Base-by-base conservation (phyloP, 1,140 invertebrate genomes). In the Cotesia glomerata region DNA sequence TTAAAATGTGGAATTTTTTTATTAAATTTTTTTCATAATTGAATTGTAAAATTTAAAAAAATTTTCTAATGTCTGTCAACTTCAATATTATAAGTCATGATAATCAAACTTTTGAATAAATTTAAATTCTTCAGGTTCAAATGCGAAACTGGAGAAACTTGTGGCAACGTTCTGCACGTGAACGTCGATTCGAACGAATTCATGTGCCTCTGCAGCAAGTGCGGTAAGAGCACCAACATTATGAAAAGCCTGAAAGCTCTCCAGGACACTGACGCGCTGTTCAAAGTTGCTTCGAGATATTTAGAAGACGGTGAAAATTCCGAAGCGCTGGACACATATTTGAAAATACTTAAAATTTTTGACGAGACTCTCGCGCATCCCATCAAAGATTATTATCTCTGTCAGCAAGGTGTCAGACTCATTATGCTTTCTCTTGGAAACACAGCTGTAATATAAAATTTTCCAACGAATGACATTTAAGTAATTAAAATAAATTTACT, bases 361-460 rank as follows among this genome's bases (percentile, higher is more conserved):
- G 92, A 95, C 67, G 87, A 91, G 58, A 91, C 90, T 7, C 79
- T 96, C 13, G 89, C 90, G 11, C 90, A 93, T 8, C 95, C 95
- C 0, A 95, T 94, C 76, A 90, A 88, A 79, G 94, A 95, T 77
- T 95, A 93, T 81, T 93, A 94, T 81, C 86, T 94, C 54, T 95
- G 93, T 78, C 94, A 96, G 74, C 93, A 96, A 86, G 91, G 92
- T 18, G 86, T 94, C 9, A 91, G 94, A 79, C 89, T 92, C 54
- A 95, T 93, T 74, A 90, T 91, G 79, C 84, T 95, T 0, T 84
- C 91, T 68, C 84, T 90, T 70, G 93, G 93, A 62, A 95, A 95
- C 74, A 76, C 73, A 18, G 67, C 77, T 74, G 63, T 77, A 16
- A 74, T 76, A 72, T 80, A 77, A 73, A 51, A 39, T 26, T 26